Conservation (phyloP, 2,113 vertebrate species). For the Nothoprocta perdicaria region DNA sequence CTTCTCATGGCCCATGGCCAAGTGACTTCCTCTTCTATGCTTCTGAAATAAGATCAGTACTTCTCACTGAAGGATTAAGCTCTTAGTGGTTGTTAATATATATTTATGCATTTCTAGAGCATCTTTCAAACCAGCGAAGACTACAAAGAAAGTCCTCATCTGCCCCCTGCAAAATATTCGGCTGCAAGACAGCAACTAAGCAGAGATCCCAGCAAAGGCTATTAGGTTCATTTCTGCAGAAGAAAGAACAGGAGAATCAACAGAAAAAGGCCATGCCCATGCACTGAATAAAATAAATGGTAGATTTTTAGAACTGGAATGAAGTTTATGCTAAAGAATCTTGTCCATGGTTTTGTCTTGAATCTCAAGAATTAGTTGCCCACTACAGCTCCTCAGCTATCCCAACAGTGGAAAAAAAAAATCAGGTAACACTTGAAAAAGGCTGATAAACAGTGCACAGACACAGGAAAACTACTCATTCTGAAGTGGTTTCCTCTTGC, state of each 20-base stretch:
- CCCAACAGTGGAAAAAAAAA: neutral
- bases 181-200: neutral
- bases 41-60: neutral
- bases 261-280: neutral
- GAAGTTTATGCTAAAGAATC: neutral
- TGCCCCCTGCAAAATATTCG: neutral
- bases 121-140: neutral
- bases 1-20: neutral
- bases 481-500: conserved; percentile 49
- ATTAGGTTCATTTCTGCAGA: neutral
- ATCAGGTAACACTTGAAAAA: neutral
- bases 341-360: neutral
- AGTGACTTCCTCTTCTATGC: neutral
- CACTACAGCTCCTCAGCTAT: accelerated
- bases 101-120: neutral
- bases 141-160: neutral
- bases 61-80: neutral
- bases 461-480: conserved; percentile 34
- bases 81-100: neutral
- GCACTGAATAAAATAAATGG: neutral
- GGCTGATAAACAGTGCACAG: neutral
- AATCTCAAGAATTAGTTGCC: neutral
- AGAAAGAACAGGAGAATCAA: neutral
- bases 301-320: neutral
- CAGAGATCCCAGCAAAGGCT: neutral